phyloP scores from a whole-genome alignment of 2,113 vertebrate genomes.

The Larimichthys polyactis region DNA sequence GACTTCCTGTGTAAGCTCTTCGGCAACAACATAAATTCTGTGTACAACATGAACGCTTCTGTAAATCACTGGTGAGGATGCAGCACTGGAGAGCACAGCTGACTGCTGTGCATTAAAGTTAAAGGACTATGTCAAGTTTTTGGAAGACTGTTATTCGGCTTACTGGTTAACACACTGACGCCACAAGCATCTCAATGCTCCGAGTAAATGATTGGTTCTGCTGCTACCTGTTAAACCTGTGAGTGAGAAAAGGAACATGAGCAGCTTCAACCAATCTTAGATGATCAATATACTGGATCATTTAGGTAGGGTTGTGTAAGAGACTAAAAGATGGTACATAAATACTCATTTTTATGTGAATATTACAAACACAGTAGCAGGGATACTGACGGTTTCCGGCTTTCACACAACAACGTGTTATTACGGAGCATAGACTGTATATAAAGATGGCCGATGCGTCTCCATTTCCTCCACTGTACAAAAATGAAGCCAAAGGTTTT shows the following conservation, averaged over 20 bases:
- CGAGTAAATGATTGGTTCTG: background rate
- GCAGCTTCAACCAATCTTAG: background rate
- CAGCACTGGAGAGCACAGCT: background rate
- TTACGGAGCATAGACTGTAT: too few relatives aligned
- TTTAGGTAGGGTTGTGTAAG: background rate
- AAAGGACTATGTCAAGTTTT: background rate
- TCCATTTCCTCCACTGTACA: too few relatives aligned
- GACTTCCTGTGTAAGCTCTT: constrained; percentile 50
- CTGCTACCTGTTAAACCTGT: background rate
- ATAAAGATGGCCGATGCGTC: too few relatives aligned
- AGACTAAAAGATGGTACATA: background rate
- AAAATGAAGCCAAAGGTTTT: too few relatives aligned
- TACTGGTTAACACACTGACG: constrained; percentile 20
- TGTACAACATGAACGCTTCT: background rate
- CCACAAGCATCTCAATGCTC: background rate
- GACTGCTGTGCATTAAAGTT: background rate
- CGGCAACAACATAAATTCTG: constrained; percentile 10
- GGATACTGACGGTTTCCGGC: background rate
- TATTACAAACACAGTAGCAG: too few relatives aligned
- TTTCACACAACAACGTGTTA: background rate
- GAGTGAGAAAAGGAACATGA: background rate
- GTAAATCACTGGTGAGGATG: background rate
- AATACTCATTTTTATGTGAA: background rate
- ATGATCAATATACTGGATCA: background rate
- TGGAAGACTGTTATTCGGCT: background rate